These are phyloP conservation scores for Pammene aurita DNA, from an alignment of 2,888 invertebrate genomes.

Conservation along the genomic window DNA sequence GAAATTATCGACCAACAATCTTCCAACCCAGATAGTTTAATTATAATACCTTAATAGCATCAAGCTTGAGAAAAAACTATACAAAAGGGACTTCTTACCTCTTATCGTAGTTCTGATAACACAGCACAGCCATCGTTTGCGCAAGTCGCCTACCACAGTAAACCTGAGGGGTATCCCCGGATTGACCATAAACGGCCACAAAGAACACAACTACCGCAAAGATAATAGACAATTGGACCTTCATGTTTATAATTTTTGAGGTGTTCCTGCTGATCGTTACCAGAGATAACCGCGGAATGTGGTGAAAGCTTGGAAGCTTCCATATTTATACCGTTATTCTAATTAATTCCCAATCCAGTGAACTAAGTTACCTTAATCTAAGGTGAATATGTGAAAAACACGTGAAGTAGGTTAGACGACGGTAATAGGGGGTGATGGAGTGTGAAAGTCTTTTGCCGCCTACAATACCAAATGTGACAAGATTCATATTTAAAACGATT, in stretches of 20 bases:
- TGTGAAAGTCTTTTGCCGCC: conserved; percentile 12
- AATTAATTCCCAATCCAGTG: conserved; percentile 24
- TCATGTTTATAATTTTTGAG: conserved; percentile 8
- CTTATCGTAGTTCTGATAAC: conserved; percentile 30
- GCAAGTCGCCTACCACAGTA: conserved; percentile 52
- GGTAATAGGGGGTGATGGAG: conserved; percentile 16
- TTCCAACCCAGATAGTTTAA: too few species aligned
- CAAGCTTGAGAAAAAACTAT: neutral
- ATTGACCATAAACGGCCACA: conserved; percentile 11
- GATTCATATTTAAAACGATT: neutral
- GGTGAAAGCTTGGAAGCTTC: neutral
- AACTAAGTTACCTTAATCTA: conserved; percentile 20
- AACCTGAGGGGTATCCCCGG: conserved; percentile 17
- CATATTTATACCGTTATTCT: conserved; percentile 31
- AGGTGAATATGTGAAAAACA: conserved; percentile 36
- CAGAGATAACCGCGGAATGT: conserved; percentile 15
- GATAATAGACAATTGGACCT: conserved; percentile 21
- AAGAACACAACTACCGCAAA: conserved; percentile 10
- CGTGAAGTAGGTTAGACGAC: conserved; percentile 6
- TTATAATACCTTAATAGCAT: neutral
- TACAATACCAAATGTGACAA: neutral
- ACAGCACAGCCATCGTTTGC: conserved; percentile 46
- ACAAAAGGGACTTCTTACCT: conserved; percentile 1
- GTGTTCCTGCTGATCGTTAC: neutral
- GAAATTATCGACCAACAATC: too few species aligned